A percentile compares a stretch with the other conserved stretches of the same genome.
These are phyloP conservation scores for Isichthys henryi DNA, from an alignment of 2,113 vertebrate species.

Conservation along the genomic window DNA sequence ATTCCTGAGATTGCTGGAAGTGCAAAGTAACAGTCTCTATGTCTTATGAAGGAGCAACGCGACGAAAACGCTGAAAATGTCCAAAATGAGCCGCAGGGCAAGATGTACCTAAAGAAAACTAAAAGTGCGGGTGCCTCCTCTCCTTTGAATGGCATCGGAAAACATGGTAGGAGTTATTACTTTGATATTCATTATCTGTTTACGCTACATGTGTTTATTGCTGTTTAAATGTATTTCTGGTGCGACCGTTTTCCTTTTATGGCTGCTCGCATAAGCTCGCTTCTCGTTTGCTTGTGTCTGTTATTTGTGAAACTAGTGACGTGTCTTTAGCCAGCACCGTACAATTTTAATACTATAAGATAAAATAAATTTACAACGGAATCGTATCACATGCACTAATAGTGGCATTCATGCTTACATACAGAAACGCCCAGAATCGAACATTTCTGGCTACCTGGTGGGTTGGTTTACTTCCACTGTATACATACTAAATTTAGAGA, in stretches of 20 bases:
- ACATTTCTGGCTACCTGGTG: not conserved
- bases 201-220: not conserved
- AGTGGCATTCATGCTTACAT: not conserved
- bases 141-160: slow-evolving; percentile 48
- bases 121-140: slow-evolving; percentile 43
- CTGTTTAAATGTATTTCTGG: not conserved
- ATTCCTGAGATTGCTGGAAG: not conserved
- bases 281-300: not conserved
- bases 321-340: not conserved
- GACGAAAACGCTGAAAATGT: not conserved
- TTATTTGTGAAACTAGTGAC: not conserved
- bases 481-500: not conserved
- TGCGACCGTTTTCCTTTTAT: not conserved
- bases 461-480: not conserved
- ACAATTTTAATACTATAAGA: not conserved
- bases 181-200: not conserved
- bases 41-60: not conserved
- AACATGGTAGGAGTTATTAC: slow-evolving; percentile 37
- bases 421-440: not conserved
- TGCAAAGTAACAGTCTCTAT: not conserved
- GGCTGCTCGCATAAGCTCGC: not conserved
- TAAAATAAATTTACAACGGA: not conserved
- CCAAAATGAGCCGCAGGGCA: slow-evolving; percentile 22
- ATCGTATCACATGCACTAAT: not conserved
- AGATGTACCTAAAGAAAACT: slow-evolving; percentile 48